Base-by-base conservation (phyloP, 53 echinoderm and acorn worm species). In the Arbacia lixula region DNA sequence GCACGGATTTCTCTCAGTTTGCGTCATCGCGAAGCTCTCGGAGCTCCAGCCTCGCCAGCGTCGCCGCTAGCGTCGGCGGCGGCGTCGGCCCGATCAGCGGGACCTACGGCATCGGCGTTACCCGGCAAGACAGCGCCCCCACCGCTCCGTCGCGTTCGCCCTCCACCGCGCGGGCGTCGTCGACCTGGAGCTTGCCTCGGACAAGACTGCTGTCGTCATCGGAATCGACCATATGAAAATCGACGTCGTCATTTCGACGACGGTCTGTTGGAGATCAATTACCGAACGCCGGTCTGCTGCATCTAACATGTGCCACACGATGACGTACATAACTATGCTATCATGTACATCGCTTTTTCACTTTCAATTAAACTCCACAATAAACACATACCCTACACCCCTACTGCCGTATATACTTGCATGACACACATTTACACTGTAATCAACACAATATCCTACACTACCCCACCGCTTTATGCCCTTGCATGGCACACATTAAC, bases 61-160 rank as follows among this genome's bases (percentile, higher is more conserved):
- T 76, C 6, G n/a, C n/a, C n/a, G n/a, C n/a, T n/a, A 46, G 8
- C 14, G 8, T 8, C 46, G 8, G 8, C 8, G 54, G 33, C 10
- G 68, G 66, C 33, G 14, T 68, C 40, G 68, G 68, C 9, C 36
- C 40, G 14, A 6, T 10, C 46, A 46, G 14, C 46, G 46, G 8
- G 46, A 57, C 10, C 5, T n/a, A n/a, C n/a, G n/a, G n/a, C n/a
- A n/a, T n/a, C n/a, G n/a, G n/a, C 20, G 57, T 76, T 21, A 56
- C 24, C 39, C 16, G 76, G 16, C 76, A 76, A 36, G 76, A 76
- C 57, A 76, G 76, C 76, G 76, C 76, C 57, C 76, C 76, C 55
- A 54, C 57, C 1, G 76, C 56, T 0, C 37, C 76, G 9, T 32
- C 55, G 8, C 54, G 76, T 9, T 76, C 76, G 30, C 68, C 68